These are phyloP conservation scores for Grammomys dolichurus DNA, from an alignment of 2,113 vertebrate genomes.

Conservation along the genomic window DNA sequence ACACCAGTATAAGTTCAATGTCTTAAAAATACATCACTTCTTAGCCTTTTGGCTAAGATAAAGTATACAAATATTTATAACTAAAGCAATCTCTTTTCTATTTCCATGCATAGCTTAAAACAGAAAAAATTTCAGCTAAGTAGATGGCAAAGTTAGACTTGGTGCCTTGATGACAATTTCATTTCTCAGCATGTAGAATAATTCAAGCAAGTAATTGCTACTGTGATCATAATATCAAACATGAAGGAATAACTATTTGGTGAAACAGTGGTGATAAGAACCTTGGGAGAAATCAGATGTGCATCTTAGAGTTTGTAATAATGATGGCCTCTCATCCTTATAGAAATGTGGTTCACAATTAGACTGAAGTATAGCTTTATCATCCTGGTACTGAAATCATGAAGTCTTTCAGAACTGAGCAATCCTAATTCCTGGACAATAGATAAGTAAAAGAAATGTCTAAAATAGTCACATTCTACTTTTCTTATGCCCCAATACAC, in stretches of 20 bases:
- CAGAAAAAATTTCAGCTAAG: slow-evolving; percentile 26
- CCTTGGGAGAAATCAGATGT: slow-evolving; percentile 47
- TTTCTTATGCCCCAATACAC: not conserved
- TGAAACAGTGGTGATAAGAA: slow-evolving; percentile 48
- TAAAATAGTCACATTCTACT: not conserved
- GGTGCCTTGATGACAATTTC: slow-evolving; percentile 59
- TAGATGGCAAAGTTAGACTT: slow-evolving; percentile 63
- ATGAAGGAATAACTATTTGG: slow-evolving; percentile 48
- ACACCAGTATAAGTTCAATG: slow-evolving; percentile 1
- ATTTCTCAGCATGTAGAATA: slow-evolving; percentile 57
- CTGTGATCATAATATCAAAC: slow-evolving; percentile 50
- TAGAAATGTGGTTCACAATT: slow-evolving; percentile 48
- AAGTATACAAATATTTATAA: not conserved
- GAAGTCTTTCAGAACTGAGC: slow-evolving; percentile 54
- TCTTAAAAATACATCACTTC: slow-evolving; percentile 25
- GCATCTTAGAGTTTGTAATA: slow-evolving; percentile 57
- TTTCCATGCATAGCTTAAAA: slow-evolving; percentile 55
- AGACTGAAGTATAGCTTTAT: slow-evolving; percentile 43
- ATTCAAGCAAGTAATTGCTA: slow-evolving; percentile 67
- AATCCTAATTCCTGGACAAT: slow-evolving; percentile 2
- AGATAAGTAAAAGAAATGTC: not conserved
- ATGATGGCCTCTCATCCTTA: slow-evolving; percentile 29
- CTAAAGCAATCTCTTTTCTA: not conserved
- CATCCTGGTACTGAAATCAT: not conserved
- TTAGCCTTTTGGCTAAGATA: not conserved